A percentile compares a stretch with the other conserved stretches of the same genome.
phyloP scores from a whole-genome alignment of 2,888 invertebrate species.

The Caenorhabditis panamensis region DNA sequence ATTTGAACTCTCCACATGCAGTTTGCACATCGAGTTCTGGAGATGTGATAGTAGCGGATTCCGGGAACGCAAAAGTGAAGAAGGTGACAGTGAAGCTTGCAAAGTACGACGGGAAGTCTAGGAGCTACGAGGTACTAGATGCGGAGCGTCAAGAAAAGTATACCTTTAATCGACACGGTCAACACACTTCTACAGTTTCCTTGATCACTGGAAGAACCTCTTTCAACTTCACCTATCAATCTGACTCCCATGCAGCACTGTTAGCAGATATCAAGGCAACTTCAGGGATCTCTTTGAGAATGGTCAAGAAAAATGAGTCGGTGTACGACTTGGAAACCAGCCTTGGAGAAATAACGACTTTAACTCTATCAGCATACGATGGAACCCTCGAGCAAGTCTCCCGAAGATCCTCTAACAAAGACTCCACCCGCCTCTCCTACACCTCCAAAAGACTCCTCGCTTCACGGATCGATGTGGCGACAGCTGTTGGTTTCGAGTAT shows the following conservation, averaged over 20 bases:
- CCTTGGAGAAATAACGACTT: conserved; percentile 50
- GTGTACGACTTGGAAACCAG: conserved; percentile 57
- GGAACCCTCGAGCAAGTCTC: conserved; percentile 58
- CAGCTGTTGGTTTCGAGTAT: conserved; percentile 56
- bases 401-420: conserved; percentile 29
- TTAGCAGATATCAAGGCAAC: conserved; percentile 95
- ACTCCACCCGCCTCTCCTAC: conserved; percentile 60
- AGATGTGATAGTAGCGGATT: conserved; percentile 95
- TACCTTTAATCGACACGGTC: conserved; percentile 87
- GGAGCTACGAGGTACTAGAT: conserved; percentile 94
- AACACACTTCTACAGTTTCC: conserved; percentile 87
- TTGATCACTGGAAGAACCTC: conserved; percentile 93
- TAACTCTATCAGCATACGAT: conserved; percentile 59
- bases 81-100: conserved; percentile 85
- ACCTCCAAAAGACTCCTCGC: conserved; percentile 57
- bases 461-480: conserved; percentile 50
- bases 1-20: conserved; percentile 82
- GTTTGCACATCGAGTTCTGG: conserved; percentile 95
- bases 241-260: conserved; percentile 93
- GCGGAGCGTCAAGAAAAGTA: conserved; percentile 73
- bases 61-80: conserved; percentile 64
- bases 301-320: conserved; percentile 61
- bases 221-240: conserved; percentile 96
- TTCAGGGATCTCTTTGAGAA: conserved; percentile 88
- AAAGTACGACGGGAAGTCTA: conserved; percentile 79